Base-by-base conservation (phyloP, 2,797 vertebrate species). In the Karalla daura region DNA sequence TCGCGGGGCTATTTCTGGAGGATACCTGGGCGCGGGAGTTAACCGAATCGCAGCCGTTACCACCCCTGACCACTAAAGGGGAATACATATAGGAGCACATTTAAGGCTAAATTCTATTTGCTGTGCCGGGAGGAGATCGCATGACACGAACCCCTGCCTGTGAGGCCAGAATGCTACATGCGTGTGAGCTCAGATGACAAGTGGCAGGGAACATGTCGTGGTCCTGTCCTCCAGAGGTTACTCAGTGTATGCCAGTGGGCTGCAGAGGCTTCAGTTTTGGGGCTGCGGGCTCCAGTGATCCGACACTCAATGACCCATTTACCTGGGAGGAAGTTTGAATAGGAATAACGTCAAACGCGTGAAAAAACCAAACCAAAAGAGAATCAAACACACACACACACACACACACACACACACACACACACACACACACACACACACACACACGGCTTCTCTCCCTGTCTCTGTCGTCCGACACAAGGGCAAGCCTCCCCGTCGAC, bases 271-370 rank as follows among this genome's bases (percentile, higher is more conserved):
- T 17, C 7, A 43, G 52, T 39, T 33, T n/a, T 10, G 10, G 25
- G 54, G 33, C 30, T 43, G 7, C 12, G 44, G 7, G 12, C 39
- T 50, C 27, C 21, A 28, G 17, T 51, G 32, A 25, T 13, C 50
- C 11, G 27, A 76, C 24, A 49, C 54, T 49, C 17, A 44, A n/a
- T 40, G 39, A 45, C 51, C 30, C 47, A 51, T 11, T 54, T 28
- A 50, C 33, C 43, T 15, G 11, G 18, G 13, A 52, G 49, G 32
- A 51, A 17, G 6, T 21, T 54, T 24, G n/a, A 28, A 62, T 55
- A 25, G 11, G 23, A 72, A 25, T 60, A 23, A 61, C 37, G 23
- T n/a, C 43, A 62, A 81, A 70, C 41, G 61, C 45, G 60, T 25
- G 28, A 43, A 32, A n/a, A n/a, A n/a, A n/a, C n/a, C n/a, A n/a